A percentile compares a stretch with the other conserved stretches of the same genome.
Conservation (phyloP, 2,797 vertebrate species). For the Scyliorhinus canicula region DNA sequence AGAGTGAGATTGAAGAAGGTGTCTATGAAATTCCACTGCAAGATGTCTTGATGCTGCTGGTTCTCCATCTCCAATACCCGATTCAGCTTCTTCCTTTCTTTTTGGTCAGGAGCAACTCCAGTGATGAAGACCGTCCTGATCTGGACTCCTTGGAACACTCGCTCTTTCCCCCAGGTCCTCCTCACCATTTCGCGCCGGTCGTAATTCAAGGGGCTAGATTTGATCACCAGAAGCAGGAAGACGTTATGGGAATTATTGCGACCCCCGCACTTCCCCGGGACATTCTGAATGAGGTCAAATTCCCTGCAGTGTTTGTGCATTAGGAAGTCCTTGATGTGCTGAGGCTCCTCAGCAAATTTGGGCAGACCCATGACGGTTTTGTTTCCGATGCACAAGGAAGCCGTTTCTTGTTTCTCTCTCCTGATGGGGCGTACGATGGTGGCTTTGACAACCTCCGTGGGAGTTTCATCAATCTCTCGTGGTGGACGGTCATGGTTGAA, state of each 20-base stretch:
- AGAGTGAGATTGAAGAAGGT: slow-evolving; percentile 78
- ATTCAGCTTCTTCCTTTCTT: slow-evolving; percentile 56
- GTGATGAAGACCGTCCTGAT: slow-evolving; percentile 66
- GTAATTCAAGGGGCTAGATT: slow-evolving; percentile 67
- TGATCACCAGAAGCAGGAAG: slow-evolving; percentile 74
- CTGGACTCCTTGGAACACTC: slow-evolving; percentile 46
- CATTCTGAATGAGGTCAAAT: slow-evolving; percentile 59
- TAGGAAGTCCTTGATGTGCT: slow-evolving; percentile 60
- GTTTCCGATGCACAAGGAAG: slow-evolving; percentile 52
- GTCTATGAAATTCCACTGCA: slow-evolving; percentile 76
- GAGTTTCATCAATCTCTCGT: too few species aligned
- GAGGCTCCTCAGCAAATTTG: slow-evolving; percentile 55
- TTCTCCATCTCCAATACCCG: slow-evolving; percentile 63
- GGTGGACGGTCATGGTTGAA: not conserved
- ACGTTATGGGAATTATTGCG: slow-evolving; percentile 46
- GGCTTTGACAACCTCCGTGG: too few species aligned
- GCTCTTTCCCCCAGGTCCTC: slow-evolving; percentile 72
- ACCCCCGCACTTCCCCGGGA: slow-evolving; percentile 61
- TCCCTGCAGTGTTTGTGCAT: slow-evolving; percentile 63
- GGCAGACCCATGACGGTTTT: slow-evolving; percentile 43
- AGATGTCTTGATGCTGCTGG: slow-evolving; percentile 55
- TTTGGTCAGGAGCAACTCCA: slow-evolving; percentile 43
- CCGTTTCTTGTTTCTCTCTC: not conserved
- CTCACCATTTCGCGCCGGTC: slow-evolving; percentile 68
- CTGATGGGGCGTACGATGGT: too few species aligned